Percentiles rank a stretch among this genome's conserved stretches.
Evolutionary conservation across 2,113 vertebrate species (phyloP).

Genomic region (Microtus montanus): DNA sequence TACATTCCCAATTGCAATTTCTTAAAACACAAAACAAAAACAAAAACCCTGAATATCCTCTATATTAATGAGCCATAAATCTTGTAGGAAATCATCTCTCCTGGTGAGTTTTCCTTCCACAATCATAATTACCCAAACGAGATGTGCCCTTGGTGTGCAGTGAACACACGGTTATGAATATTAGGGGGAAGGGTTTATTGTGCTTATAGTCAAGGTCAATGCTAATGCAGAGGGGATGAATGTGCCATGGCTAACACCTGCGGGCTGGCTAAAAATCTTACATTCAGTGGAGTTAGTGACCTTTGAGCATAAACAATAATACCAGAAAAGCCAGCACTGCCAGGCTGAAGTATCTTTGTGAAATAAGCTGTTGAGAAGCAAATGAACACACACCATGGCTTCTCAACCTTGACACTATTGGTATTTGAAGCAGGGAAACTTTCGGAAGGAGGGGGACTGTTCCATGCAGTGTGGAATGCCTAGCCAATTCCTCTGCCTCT

Average conservation of each 20-base stretch:
- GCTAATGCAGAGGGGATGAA: neutral
- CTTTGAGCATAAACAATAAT: neutral
- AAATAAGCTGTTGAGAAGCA: neutral
- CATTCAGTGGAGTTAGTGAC: neutral
- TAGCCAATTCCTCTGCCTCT: neutral
- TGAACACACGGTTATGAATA: rapidly evolving
- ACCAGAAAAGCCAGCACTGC: neutral
- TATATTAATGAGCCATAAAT: neutral
- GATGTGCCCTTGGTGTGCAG: neutral
- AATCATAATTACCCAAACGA: neutral
- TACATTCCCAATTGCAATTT: neutral
- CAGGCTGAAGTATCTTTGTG: neutral
- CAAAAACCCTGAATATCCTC: neutral
- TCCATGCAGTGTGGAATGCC: rapidly evolving
- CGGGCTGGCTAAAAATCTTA: neutral
- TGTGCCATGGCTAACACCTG: neutral
- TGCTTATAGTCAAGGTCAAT: neutral
- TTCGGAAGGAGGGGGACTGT: neutral
- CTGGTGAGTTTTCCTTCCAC: neutral
- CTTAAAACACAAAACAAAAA: neutral
- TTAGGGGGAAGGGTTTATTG: neutral
- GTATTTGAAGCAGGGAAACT: neutral
- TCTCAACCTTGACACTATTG: neutral
- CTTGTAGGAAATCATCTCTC: neutral
- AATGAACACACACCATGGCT: neutral